Percentiles rank a stretch among this genome's conserved stretches.
Conservation (phyloP, 2,113 vertebrate genomes). For the Rhizomys pruinosus region DNA sequence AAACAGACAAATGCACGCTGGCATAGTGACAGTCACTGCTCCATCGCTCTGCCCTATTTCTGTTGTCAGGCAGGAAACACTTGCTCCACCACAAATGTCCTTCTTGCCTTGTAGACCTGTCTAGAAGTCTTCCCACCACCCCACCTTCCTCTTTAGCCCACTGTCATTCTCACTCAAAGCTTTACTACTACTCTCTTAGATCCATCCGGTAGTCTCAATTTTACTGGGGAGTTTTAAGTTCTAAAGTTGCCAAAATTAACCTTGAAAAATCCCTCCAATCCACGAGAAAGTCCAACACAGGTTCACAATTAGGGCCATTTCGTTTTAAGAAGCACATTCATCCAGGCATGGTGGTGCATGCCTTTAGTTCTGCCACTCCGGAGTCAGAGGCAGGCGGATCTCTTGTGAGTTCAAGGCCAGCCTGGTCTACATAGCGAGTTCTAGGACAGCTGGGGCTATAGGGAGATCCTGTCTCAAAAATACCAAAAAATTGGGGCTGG, state of each 20-base stretch:
- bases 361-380: too few species aligned
- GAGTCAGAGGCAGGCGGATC: too few species aligned
- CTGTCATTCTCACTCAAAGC: neutral
- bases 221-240: neutral
- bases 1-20: too few species aligned
- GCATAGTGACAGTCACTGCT: accelerated
- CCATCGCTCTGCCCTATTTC: neutral
- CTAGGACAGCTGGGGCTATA: too few species aligned
- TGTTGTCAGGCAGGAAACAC: neutral
- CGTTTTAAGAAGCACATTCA: neutral
- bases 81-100: neutral
- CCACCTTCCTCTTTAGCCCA: neutral
- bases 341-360: too few species aligned
- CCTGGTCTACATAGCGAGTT: too few species aligned
- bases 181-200: neutral
- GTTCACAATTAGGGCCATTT: neutral
- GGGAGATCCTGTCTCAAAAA: too few species aligned
- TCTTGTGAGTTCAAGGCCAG: too few species aligned
- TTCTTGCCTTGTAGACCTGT: neutral
- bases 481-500: too few species aligned
- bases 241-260: neutral
- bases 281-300: neutral
- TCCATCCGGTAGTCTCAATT: neutral
- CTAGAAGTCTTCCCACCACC: neutral
- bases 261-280: neutral